A percentile compares a stretch with the other conserved stretches of the same genome.
phyloP scores from a whole-genome alignment of 1,140 invertebrate genomes.

The Melipona quadrifasciata region DNA sequence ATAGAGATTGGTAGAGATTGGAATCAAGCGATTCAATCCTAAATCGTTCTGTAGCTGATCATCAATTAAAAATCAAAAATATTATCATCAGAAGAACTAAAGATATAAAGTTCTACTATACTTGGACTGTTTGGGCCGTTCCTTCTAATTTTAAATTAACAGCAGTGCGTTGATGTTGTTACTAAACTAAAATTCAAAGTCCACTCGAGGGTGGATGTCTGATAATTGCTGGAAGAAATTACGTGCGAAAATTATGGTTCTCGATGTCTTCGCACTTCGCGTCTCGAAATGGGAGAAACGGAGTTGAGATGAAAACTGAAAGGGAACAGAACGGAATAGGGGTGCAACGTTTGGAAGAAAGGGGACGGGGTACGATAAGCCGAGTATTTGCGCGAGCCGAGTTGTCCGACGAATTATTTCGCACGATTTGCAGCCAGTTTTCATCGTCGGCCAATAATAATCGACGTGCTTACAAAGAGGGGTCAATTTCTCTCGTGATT shows the following conservation, averaged over 20 bases:
- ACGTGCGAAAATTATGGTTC: not conserved
- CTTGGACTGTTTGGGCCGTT: too few relatives aligned
- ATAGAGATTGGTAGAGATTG: too few relatives aligned
- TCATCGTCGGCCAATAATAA: constrained; percentile 18
- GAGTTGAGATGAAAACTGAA: not conserved
- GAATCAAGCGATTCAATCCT: too few relatives aligned
- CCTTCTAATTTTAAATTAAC: too few relatives aligned
- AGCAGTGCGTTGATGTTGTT: too few relatives aligned
- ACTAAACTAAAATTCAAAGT: too few relatives aligned
- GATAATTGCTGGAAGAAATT: not conserved
- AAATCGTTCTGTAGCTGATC: too few relatives aligned
- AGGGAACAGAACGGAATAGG: not conserved
- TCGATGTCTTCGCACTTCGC: too few relatives aligned
- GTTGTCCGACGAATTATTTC: not conserved
- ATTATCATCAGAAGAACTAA: too few relatives aligned
- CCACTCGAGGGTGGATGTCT: too few relatives aligned
- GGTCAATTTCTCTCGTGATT: constrained; percentile 38
- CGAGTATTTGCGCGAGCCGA: not conserved
- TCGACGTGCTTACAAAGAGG: constrained; percentile 15
- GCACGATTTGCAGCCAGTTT: not conserved
- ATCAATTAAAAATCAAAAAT: too few relatives aligned
- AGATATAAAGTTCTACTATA: too few relatives aligned
- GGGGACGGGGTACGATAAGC: not conserved
- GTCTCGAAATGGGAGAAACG: not conserved
- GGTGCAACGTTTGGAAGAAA: not conserved